Evolutionary conservation across 2,113 vertebrate species (phyloP), one percentile per base, ranked within the genome.

Genomic region (Melospiza melodia): DNA sequence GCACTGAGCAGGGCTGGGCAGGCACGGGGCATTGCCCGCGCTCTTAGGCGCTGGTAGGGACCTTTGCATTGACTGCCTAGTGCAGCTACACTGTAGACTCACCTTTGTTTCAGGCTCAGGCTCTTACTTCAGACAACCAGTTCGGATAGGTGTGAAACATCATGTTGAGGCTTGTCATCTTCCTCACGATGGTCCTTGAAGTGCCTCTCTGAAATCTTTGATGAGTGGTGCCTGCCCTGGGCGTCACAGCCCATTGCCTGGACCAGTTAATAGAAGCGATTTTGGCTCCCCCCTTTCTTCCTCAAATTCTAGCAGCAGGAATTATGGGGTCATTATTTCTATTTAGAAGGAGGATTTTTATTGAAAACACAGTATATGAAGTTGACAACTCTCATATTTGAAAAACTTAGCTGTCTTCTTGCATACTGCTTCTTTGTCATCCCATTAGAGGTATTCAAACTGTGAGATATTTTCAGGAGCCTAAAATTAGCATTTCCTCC

Each of bases 11-110:
- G 35, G 1, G 30, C 48, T 12, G 16, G 27, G 33, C 54, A 12
- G 2, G 41, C 12, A 0, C 0, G 3, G 18, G n/a, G n/a, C 63
- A 2, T 15, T 43, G 20, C 10, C 15, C 22, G 0, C 5, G 22
- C 77, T n/a, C 11, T 28, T 68, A 3, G 48, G 6, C 75, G 31
- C 12, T 44, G 41, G 13, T 9, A 6, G 48, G 25, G 15, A 21
- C 43, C 39, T 74, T 43, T 39, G 12, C 20, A 2, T 2, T 1
- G 0, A 16, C 33, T 17, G 5, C 23, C 25, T 9, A 13, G 21
- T 15, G 67, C 76, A 84, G 63, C 81, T 80, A 10, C 48, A 62
- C 23, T 66, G 6, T 10, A 48, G 23, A 4, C 21, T 83, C 11
- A 15, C 37, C 35, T 72, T 46, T 18, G 24, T 37, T 61, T 61